Conservation (phyloP, 2,797 vertebrate genomes). For the Synaphobranchus kaupii region DNA sequence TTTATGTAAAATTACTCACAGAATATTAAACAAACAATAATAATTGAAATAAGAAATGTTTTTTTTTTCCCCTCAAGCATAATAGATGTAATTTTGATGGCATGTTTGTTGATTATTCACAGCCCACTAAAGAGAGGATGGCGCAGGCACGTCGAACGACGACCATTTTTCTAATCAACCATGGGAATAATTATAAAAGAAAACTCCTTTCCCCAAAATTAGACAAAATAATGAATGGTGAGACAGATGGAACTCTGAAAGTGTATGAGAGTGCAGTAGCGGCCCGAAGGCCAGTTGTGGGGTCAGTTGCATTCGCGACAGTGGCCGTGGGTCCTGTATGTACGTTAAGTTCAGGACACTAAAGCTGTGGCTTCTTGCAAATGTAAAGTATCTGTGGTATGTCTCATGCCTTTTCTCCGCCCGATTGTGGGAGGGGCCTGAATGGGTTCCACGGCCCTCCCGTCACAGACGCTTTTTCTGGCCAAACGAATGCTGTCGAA, state of each 20-base stretch:
- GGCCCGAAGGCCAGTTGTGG: not conserved
- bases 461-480: not conserved
- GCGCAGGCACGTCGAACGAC: constrained; percentile 53
- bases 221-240: not conserved
- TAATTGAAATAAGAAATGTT: constrained; percentile 41
- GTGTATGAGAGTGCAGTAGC: not conserved
- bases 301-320: not conserved
- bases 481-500: no score
- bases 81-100: constrained; percentile 50
- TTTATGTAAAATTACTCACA: constrained; percentile 57
- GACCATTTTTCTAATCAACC: constrained; percentile 36
- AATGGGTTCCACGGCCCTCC: not conserved
- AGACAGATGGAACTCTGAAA: not conserved
- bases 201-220: not conserved
- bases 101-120: constrained; percentile 55
- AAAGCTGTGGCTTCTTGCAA: not conserved
- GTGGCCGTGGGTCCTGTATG: not conserved
- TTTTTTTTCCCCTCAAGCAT: constrained; percentile 51
- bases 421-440: not conserved
- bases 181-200: not conserved
- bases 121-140: constrained; percentile 50
- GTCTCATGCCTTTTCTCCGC: not conserved
- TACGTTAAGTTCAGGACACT: not conserved
- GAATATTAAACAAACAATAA: constrained; percentile 57
- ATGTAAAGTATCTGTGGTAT: not conserved